Base-by-base conservation (phyloP, 2,888 invertebrate species). In the Colletes collaris region DNA sequence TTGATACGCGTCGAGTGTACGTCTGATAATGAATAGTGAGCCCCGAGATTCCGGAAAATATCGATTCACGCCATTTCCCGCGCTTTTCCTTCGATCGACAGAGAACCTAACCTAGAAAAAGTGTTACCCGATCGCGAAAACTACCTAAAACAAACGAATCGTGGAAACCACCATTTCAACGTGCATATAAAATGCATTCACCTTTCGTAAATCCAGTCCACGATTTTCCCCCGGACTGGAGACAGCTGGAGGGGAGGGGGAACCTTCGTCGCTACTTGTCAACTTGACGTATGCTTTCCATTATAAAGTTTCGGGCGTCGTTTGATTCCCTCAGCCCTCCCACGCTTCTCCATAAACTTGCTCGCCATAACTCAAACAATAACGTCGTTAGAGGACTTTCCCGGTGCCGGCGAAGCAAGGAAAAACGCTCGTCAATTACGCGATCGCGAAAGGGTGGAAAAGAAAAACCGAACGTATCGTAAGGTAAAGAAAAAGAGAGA, bases 241-340 rank as follows among this genome's bases (percentile, higher is more conserved):
- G 19, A 60, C 27, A 27, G 44, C 8, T 11, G 10, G 3, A 3
- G 27, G 0, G 5, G 3, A 3, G 27, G 0, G 5, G 40, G 35
- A 19, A 50, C 37, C 16, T 62, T 44, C 52, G 19, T 53, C 53
- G 8, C 8, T 2, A n/a, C 49, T 40, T 19, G 62, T 62, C 49
- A 46, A 62, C 19, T 59, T 6, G 59, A 60, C 49, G 62, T 63
- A 40, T 40, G 50, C 62, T 67, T 68, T 74, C 74, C 67, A 62
- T 68, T 74, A 74, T 27, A 62, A 68, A 68, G 55, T 68, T 68
- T 37, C 27, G n/a, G 40, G 44, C 27, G 58, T 6, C 44, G 62
- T 40, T 35, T 52, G 73, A 66, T 66, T 60, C 65, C 60, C 53
- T 13, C 19, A 44, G 11, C 19, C 44, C 46, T 46, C 56, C 50